Conservation (phyloP, 2,888 invertebrate genomes). For the Ptychoptera contaminata region DNA sequence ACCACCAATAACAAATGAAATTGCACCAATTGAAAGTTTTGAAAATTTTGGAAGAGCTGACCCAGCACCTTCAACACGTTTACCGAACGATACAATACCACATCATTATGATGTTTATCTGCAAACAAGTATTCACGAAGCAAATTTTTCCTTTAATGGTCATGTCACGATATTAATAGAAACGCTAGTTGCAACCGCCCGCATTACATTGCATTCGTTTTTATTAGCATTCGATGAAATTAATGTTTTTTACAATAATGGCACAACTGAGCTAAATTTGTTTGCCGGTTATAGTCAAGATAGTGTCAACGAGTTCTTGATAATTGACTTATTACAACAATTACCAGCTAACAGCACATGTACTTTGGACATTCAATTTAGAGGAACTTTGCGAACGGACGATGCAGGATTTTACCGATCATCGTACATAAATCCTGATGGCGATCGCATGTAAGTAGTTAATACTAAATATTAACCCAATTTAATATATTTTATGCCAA, state of each 20-base stretch:
- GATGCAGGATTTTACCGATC: slow-evolving; percentile 42
- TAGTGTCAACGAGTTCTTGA: slow-evolving; percentile 18
- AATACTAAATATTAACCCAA: no score
- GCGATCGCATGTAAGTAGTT: slow-evolving; percentile 5
- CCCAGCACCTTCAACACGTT: slow-evolving; percentile 6
- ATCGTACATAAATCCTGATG: slow-evolving; percentile 27
- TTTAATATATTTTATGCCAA: no score
- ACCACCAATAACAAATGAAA: no score
- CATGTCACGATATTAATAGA: slow-evolving; percentile 16
- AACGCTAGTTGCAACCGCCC: slow-evolving; percentile 11
- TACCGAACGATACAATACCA: slow-evolving; percentile 38
- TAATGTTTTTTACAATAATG: slow-evolving; percentile 10
- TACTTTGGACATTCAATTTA: slow-evolving; percentile 37
- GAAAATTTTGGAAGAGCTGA: no score
- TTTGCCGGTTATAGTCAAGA: neutral
- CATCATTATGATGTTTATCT: slow-evolving; percentile 32
- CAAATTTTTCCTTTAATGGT: slow-evolving; percentile 17
- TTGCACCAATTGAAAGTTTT: no score
- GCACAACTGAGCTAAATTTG: no score
- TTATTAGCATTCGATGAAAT: slow-evolving; percentile 13
- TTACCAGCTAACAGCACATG: slow-evolving; percentile 25
- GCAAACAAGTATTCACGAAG: slow-evolving; percentile 19
- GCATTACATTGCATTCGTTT: slow-evolving; percentile 20
- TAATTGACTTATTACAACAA: neutral
- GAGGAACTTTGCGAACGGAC: slow-evolving; percentile 39